Evolutionary conservation across 2,888 invertebrate genomes (phyloP).

Genomic region (Thalpophila matura): DNA sequence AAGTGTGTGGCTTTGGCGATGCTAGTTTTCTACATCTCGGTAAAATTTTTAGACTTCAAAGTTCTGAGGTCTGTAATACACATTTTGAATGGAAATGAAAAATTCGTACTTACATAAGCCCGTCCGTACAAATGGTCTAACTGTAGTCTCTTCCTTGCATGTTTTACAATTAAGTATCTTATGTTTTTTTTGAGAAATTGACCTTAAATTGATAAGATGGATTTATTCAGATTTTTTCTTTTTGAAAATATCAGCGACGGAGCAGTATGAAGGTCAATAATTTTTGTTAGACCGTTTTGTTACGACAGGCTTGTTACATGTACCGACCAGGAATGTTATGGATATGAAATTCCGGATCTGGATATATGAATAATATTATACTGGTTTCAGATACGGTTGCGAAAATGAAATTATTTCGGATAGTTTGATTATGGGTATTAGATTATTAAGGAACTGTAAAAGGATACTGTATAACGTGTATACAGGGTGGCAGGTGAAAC

Average conservation of each 20-base stretch:
- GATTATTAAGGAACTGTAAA: too few species aligned
- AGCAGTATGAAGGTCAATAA: conserved; percentile 6
- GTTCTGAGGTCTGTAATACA: neutral
- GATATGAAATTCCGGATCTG: too few species aligned
- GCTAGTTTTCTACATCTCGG: conserved; percentile 1
- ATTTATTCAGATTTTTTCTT: conserved; percentile 5
- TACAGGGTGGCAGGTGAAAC: too few species aligned
- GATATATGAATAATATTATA: too few species aligned
- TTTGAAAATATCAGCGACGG: conserved; percentile 14
- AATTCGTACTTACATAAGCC: neutral
- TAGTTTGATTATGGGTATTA: too few species aligned
- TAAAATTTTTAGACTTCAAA: neutral
- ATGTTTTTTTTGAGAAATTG: conserved; percentile 20
- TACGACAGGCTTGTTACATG: neutral
- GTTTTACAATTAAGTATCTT: conserved; percentile 28
- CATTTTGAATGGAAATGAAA: neutral
- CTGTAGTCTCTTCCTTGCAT: conserved; percentile 40
- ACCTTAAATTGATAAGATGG: conserved; percentile 2
- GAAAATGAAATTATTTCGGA: too few species aligned
- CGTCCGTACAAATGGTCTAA: conserved; percentile 19
- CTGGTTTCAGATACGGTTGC: too few species aligned
- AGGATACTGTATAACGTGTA: too few species aligned
- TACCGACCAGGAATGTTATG: too few species aligned
- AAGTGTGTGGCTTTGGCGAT: neutral
- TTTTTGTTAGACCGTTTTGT: conserved; percentile 17